Percentiles rank a stretch among this genome's conserved stretches.
These are phyloP conservation scores for Lomographa bimaculata DNA, from an alignment of 2,888 invertebrate species.

Conservation along the genomic window DNA sequence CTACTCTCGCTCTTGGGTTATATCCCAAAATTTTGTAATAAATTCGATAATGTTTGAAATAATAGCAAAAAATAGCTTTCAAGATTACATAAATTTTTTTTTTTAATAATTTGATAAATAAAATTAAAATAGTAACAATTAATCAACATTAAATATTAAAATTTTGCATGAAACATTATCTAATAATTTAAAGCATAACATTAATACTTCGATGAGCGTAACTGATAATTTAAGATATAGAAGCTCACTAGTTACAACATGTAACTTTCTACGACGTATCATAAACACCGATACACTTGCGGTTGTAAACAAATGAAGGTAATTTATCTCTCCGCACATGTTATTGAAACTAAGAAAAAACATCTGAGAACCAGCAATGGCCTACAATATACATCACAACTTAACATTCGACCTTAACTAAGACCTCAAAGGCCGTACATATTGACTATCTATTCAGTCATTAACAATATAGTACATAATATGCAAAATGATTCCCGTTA, in stretches of 20 bases:
- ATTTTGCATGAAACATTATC: too few species aligned
- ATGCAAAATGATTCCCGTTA: constrained; percentile 22
- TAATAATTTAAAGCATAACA: too few species aligned
- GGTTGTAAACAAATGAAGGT: constrained; percentile 18
- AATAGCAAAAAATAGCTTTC: too few species aligned
- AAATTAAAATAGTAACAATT: too few species aligned
- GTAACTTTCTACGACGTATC: constrained; percentile 19
- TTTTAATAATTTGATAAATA: too few species aligned
- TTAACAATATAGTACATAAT: constrained; percentile 14
- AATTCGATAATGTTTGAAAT: too few species aligned
- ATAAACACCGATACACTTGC: constrained; percentile 18
- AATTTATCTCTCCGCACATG: constrained; percentile 21
- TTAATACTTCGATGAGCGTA: too few species aligned
- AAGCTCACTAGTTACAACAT: constrained; percentile 12
- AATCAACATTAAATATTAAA: too few species aligned
- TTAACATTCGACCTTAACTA: constrained; percentile 29
- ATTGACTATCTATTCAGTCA: constrained; percentile 15
- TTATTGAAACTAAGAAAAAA: constrained; percentile 21
- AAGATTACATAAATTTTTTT: too few species aligned
- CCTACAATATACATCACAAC: constrained; percentile 21
- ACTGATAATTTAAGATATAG: too few species aligned
- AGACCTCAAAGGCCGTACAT: constrained; percentile 23
- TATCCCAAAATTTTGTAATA: too few species aligned
- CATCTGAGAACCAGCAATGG: constrained; percentile 11
- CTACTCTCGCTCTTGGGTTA: too few species aligned